These are phyloP conservation scores for Akabosia matsudoensis DNA, from an alignment of 1,140 invertebrate genomes.

Conservation along the genomic window DNA sequence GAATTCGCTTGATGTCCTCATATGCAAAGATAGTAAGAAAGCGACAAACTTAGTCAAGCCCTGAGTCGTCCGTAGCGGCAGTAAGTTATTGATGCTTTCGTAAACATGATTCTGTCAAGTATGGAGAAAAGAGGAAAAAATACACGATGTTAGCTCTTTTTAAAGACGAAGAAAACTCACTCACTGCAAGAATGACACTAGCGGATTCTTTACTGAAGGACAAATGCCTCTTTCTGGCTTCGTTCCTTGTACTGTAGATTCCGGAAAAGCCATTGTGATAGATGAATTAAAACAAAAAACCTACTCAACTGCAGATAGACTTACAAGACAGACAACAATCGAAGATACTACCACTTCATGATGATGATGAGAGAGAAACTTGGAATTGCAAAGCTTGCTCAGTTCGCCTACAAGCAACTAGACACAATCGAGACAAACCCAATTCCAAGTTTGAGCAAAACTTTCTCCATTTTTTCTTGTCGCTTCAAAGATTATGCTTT, in stretches of 20 bases:
- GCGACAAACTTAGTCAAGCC: neutral
- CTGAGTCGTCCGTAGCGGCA: neutral
- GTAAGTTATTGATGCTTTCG: neutral
- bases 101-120: neutral
- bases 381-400: neutral
- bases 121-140: neutral
- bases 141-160: too few species aligned
- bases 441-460: neutral
- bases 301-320: too few species aligned
- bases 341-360: too few species aligned
- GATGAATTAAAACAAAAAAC: too few species aligned
- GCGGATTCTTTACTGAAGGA: too few species aligned
- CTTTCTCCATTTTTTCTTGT: conserved; percentile 6
- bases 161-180: neutral
- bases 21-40: neutral
- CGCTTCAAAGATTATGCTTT: neutral
- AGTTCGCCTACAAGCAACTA: neutral
- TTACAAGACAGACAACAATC: too few species aligned
- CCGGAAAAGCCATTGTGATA: too few species aligned
- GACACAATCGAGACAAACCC: neutral
- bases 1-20: neutral
- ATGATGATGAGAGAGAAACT: too few species aligned
- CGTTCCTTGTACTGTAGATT: too few species aligned
- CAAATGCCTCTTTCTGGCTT: too few species aligned
- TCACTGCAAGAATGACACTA: neutral